Conservation (phyloP, 2,888 invertebrate genomes). For the Balanococcus diminutus region DNA sequence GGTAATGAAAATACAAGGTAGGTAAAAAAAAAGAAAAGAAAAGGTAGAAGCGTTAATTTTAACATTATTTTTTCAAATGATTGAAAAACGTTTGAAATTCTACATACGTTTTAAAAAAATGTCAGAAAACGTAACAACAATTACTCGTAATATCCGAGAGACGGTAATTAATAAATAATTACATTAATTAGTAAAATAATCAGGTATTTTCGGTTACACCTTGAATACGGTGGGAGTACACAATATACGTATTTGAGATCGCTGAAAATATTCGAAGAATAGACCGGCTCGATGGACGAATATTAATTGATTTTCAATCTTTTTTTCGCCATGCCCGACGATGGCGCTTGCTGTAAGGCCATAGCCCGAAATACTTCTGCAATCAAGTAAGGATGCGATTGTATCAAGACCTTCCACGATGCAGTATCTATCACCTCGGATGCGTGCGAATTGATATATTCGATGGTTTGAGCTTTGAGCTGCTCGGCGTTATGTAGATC, state of each 20-base stretch:
- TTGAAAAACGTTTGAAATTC: neutral
- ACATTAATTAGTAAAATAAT: neutral
- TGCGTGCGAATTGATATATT: conserved; percentile 98
- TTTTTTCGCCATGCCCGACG: conserved; percentile 96
- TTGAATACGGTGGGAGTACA: conserved; percentile 4
- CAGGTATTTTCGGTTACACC: neutral
- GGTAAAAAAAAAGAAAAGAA: neutral
- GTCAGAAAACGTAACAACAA: neutral
- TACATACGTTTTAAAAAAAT: neutral
- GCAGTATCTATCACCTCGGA: conserved; percentile 98
- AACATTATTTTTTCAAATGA: neutral
- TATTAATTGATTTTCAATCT: conserved; percentile 70
- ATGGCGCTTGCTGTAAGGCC: conserved; percentile 98
- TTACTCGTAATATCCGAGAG: too few species aligned
- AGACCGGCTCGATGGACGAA: neutral
- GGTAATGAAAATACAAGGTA: neutral
- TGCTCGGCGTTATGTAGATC: conserved; percentile 98
- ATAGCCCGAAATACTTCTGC: conserved; percentile 98
- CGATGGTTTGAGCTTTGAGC: conserved; percentile 97
- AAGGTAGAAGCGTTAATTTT: neutral
- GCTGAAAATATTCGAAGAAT: neutral
- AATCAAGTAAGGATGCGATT: conserved; percentile 95
- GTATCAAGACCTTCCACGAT: conserved; percentile 98
- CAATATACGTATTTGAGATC: conserved; percentile 20
- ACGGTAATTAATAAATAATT: neutral